Percentiles rank a stretch among this genome's conserved stretches.
Evolutionary conservation across 2,888 invertebrate species (phyloP).

Genomic region (Sphaerophoria taeniata): DNA sequence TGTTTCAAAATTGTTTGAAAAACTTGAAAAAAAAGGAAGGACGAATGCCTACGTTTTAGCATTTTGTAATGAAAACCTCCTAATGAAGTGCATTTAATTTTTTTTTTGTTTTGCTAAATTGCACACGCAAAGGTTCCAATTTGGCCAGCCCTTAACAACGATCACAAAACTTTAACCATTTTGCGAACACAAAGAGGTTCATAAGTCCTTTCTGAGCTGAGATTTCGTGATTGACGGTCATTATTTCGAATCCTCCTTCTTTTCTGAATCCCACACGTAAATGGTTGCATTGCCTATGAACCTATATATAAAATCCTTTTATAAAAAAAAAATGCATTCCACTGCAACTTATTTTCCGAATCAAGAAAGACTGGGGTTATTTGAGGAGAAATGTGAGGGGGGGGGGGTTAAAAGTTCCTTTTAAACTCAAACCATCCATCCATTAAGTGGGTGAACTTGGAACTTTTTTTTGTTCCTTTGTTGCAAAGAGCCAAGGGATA

Average conservation of each 20-base stretch:
- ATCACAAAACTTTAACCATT: constrained; percentile 14
- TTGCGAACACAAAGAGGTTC: not conserved
- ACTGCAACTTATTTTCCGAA: constrained; percentile 2
- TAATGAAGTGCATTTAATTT: constrained; percentile 18
- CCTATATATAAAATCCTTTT: constrained; percentile 24
- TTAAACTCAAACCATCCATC: not conserved
- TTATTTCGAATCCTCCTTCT: constrained; percentile 31
- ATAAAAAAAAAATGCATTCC: constrained; percentile 17
- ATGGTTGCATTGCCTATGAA: not conserved
- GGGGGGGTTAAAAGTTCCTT: not conserved
- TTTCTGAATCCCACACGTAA: too few species aligned
- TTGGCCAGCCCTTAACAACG: not conserved
- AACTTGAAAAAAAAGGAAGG: not conserved
- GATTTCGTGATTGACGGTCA: constrained; percentile 67
- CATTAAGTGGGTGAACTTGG: constrained; percentile 26
- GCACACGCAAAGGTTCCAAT: constrained; percentile 38
- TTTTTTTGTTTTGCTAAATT: not conserved
- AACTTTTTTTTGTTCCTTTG: not conserved
- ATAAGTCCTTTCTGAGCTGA: constrained; percentile 40
- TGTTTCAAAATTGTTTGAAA: constrained; percentile 37
- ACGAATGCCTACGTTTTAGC: not conserved
- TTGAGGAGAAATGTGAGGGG: not conserved
- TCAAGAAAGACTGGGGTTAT: not conserved
- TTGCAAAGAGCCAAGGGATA: not conserved
- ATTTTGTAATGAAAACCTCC: not conserved